Evolutionary conservation across 2,888 invertebrate species (phyloP), one percentile per base, ranked within the genome.

Genomic region (Cylloceria caligata): DNA sequence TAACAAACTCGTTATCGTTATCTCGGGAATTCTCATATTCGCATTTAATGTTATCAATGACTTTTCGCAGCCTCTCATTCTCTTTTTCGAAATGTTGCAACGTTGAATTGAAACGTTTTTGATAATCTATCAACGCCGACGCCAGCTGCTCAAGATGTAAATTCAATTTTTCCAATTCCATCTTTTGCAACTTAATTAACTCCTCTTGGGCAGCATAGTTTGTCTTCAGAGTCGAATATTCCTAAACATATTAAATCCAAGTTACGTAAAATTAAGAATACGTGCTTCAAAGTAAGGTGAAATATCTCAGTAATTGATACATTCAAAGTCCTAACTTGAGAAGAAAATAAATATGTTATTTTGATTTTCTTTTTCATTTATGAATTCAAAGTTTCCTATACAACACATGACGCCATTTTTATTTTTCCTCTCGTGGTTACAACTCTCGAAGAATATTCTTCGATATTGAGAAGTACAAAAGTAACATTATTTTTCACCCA

Each of bases 161-260:
- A 47, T 72, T 75, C 39, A 80, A 34, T 7, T 78, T 67, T n/a
- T 81, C 80, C 39, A 80, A 21, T 24, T 82, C 80, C 39, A 71
- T 64, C 55, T 68, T 76, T 39, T 84, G 84, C 16, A 84, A 34
- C 19, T 79, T 27, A 9, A 84, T 72, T 2, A 85, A 27, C 24
- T 85, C 77, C 7, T 77, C 79, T 49, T 83, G 83, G 16, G 81
- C 69, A 0, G 19, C 52, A n/a, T 76, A 21, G 24, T 81, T 45
- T 2, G 64, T 72, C 55, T 80, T 84, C 39, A 80, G 42, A 0
- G 52, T 71, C n/a, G 64, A 47, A 72, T 85, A 84, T 64, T 79
- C 76, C 85, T 85, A 24, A 6, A 60, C 13, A 21, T 67, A 52
- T 52, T 68, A 13, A 68, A 30, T 11, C 2, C 21, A 75, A 75